These are phyloP conservation scores for Marisa cornuarietis DNA, from an alignment of 1,140 invertebrate genomes.

Conservation along the genomic window DNA sequence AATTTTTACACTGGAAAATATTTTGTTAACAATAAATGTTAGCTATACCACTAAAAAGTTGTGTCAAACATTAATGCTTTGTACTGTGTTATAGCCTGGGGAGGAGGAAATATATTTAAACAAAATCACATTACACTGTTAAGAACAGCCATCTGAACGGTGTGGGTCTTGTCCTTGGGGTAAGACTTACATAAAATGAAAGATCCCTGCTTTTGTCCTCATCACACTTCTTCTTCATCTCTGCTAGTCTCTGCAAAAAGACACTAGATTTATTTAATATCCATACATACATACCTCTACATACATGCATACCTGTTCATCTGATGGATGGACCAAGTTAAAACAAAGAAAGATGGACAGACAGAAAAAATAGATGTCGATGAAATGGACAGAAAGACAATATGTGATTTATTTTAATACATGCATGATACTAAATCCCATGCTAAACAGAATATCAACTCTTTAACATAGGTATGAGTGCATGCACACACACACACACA, in stretches of 20 bases:
- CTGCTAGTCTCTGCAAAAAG: constrained; percentile 53
- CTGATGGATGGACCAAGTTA: neutral
- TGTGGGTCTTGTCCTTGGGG: neutral
- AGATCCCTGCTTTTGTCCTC: constrained; percentile 52
- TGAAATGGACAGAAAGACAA: neutral
- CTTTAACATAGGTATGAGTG: no score
- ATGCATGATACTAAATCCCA: no score
- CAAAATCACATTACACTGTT: neutral
- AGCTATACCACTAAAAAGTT: neutral
- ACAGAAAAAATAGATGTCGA: neutral
- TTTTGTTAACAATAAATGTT: neutral
- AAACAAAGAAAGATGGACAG: neutral
- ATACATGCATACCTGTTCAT: no score
- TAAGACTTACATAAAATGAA: constrained; percentile 34
- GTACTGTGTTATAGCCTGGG: neutral
- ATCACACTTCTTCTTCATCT: constrained; percentile 55
- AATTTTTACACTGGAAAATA: neutral
- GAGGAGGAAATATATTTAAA: neutral
- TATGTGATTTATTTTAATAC: neutral
- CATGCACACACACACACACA: no score
- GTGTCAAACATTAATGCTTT: neutral
- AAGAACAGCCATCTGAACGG: neutral
- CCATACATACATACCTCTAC: neutral
- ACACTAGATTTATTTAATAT: neutral
- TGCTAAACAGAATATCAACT: no score